Evolutionary conservation across 2,797 vertebrate species (phyloP), one percentile per base, ranked within the genome.

Genomic region (Notolabrus celidotus): DNA sequence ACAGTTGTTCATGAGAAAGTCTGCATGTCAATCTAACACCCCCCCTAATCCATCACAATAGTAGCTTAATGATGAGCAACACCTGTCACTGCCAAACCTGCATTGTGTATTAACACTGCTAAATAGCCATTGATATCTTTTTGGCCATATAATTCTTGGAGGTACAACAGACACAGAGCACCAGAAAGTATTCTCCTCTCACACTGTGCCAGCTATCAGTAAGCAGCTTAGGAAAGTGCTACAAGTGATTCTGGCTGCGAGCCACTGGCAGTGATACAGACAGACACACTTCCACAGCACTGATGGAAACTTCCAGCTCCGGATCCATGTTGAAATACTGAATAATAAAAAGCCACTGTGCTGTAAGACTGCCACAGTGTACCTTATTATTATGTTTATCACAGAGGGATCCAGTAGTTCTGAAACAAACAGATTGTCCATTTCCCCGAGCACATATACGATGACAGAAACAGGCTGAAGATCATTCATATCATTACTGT

Each of bases 171-270:
- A 71, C 65, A 58, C 43, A 64, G 62, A 69, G 58, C 57, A 25
- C 60, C 50, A 75, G 66, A 51, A 62, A 66, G 31, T 71, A 36
- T 1, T 5, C 65, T 62, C 19, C 19, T 42, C 71, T 67, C 47
- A 51, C 54, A 25, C 53, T 5, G 49, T 47, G 83, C 77, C 83
- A 86, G 68, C 75, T 67, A 75, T 77, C 53, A 52, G 46, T 65
- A 82, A 79, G 76, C 72, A 5, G 71, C 83, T 83, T 75, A 79
- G 55, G 6, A 58, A 68, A 71, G 61, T 36, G 51, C 64, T 58
- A 72, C 83, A 77, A 77, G 77, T 77, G 81, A 75, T 71, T 79
- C 22, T 81, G 85, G 80, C 74, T n/a, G 3, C 0, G 71, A 67
- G 69, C 82, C 66, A 68, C 74, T 59, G 77, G 50, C 81, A 82